Percentiles rank a stretch among this genome's conserved stretches.
phyloP scores from a whole-genome alignment of 2,113 vertebrate species.

The Scomber japonicus region DNA sequence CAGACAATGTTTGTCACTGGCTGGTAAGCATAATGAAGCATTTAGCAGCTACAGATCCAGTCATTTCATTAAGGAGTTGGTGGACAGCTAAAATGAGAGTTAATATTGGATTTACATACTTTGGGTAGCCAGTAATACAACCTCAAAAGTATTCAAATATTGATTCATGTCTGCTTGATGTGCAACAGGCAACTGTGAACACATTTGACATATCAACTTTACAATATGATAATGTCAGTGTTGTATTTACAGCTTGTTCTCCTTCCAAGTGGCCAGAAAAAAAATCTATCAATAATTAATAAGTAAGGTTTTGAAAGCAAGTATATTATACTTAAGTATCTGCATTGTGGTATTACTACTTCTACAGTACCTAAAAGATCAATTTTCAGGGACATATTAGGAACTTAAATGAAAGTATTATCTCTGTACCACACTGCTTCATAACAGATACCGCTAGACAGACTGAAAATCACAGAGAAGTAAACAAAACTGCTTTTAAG shows the following conservation, averaged over 20 bases:
- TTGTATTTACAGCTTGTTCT: neutral
- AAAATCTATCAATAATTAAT: neutral
- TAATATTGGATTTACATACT: too few relatives aligned
- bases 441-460: constrained; percentile 8
- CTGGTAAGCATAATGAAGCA: too few relatives aligned
- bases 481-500: constrained; percentile 50
- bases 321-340: neutral
- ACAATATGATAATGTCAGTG: neutral
- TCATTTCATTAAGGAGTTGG: too few relatives aligned
- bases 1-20: too few relatives aligned
- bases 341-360: neutral
- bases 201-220: neutral
- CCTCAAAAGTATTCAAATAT: too few relatives aligned
- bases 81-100: too few relatives aligned
- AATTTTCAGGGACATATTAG: neutral
- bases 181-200: neutral
- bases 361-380: too few relatives aligned
- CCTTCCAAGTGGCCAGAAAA: neutral
- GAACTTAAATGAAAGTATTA: neutral
- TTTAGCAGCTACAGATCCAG: too few relatives aligned
- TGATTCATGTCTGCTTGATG: too few relatives aligned
- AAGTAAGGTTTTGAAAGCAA: neutral
- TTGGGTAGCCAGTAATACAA: too few relatives aligned
- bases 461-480: constrained; percentile 33
- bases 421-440: neutral